Evolutionary conservation across 2,113 vertebrate species (phyloP).

Genomic region (Tachysurus fulvidraco): DNA sequence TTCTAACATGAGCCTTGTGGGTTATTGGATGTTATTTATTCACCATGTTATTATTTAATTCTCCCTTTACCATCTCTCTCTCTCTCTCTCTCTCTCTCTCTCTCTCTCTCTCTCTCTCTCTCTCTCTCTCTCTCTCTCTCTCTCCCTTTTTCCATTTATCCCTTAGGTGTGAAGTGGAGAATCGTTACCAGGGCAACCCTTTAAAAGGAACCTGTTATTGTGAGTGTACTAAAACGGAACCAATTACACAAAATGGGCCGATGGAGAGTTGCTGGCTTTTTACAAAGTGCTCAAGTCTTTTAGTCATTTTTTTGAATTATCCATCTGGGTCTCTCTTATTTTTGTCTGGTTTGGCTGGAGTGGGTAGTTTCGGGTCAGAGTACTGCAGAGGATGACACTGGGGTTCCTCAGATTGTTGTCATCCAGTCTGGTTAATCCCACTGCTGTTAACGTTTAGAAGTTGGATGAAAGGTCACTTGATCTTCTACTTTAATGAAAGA

Average conservation of each 20-base stretch:
- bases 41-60: background rate
- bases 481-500: background rate
- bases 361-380: background rate
- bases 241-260: constrained; percentile 4
- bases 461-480: background rate
- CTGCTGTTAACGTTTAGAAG: background rate
- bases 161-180: constrained; percentile 94
- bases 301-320: constrained; percentile 35
- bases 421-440: background rate
- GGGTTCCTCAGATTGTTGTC: background rate
- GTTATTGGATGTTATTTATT: background rate
- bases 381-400: background rate
- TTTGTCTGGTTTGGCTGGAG: background rate
- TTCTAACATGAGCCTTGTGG: background rate
- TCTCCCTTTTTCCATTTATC: constrained; percentile 42
- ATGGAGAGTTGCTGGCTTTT: constrained; percentile 13
- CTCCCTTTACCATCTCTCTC: background rate
- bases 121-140: background rate
- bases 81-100: background rate
- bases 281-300: constrained; percentile 2
- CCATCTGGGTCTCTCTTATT: constrained; percentile 2
- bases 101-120: background rate
- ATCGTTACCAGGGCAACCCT: constrained; percentile 97
- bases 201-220: constrained; percentile 99
- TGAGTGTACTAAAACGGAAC: constrained; percentile 74